phyloP scores from a whole-genome alignment of 2,113 vertebrate genomes.

The Chaetorhynchus papuensis region DNA sequence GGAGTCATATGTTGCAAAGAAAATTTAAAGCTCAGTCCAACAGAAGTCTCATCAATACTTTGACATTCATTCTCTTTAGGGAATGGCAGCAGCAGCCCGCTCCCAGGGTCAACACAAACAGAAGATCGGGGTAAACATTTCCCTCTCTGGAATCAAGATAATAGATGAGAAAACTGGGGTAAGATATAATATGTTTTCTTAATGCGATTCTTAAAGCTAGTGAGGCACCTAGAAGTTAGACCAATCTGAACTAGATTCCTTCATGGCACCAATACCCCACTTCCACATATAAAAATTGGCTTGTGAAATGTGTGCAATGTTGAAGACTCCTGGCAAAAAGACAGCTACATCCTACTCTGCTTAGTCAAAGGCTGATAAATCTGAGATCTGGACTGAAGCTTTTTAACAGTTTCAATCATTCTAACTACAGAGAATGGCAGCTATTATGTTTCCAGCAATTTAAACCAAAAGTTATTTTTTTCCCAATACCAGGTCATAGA shows the following conservation, averaged over 20 bases:
- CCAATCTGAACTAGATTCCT: not conserved
- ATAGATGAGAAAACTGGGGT: constrained; percentile 95
- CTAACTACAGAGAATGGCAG: not conserved
- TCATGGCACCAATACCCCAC: rapidly evolving
- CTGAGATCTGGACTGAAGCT: not conserved
- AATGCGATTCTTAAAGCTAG: not conserved
- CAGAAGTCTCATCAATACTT: not conserved
- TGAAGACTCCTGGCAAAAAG: not conserved
- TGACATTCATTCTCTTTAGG: constrained; percentile 65
- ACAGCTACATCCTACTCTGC: not conserved
- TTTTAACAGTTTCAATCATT: not conserved
- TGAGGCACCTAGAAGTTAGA: not conserved
- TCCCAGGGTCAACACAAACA: constrained; percentile 98
- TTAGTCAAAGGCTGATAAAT: not conserved
- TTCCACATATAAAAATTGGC: not conserved
- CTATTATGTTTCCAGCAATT: not conserved
- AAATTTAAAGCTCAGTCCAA: not conserved
- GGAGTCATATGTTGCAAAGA: not conserved
- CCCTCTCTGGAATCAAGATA: constrained; percentile 91
- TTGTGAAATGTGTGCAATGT: not conserved
- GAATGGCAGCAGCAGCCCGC: constrained; percentile 91
- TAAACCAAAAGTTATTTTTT: not conserved
- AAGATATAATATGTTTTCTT: constrained; percentile 50
- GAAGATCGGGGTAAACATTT: constrained; percentile 92
- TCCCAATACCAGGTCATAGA: constrained; percentile 85